phyloP scores from a whole-genome alignment of 2,113 vertebrate species.

The Megaceryle maxima region DNA sequence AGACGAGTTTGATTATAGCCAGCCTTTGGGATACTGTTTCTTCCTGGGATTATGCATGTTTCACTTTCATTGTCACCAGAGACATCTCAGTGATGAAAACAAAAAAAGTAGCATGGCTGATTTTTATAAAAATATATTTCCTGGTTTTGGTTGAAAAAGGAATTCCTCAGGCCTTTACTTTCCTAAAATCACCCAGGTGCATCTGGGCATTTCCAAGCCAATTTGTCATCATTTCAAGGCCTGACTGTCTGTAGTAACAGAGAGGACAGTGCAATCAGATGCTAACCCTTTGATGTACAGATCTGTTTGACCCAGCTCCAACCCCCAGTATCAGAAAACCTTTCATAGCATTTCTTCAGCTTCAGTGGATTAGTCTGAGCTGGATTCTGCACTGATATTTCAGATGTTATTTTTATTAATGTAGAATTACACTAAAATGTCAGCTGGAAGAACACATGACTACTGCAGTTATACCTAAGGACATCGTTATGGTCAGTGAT shows the following conservation, averaged over 20 bases:
- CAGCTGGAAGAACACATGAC: slow-evolving; percentile 2
- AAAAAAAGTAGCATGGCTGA: neutral
- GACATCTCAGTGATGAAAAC: neutral
- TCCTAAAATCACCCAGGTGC: slow-evolving; percentile 21
- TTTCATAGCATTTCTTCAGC: neutral
- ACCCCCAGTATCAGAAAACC: neutral
- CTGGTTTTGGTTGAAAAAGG: neutral
- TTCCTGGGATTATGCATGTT: neutral
- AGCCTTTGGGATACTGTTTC: neutral
- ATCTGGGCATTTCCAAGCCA: slow-evolving; percentile 6
- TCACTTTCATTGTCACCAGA: neutral
- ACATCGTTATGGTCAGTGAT: slow-evolving; percentile 19
- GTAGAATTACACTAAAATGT: slow-evolving; percentile 4
- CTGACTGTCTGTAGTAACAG: neutral
- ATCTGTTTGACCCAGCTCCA: neutral
- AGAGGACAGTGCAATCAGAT: neutral
- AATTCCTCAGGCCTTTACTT: neutral
- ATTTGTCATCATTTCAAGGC: slow-evolving; percentile 23
- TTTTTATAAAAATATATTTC: neutral
- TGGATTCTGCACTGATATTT: neutral
- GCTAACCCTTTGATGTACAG: neutral
- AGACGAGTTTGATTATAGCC: neutral
- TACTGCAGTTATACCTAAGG: neutral
- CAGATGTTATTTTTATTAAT: neutral
- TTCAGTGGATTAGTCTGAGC: neutral